phyloP scores from a whole-genome alignment of 1,140 invertebrate genomes.

The Aphaenogaster rudis region DNA sequence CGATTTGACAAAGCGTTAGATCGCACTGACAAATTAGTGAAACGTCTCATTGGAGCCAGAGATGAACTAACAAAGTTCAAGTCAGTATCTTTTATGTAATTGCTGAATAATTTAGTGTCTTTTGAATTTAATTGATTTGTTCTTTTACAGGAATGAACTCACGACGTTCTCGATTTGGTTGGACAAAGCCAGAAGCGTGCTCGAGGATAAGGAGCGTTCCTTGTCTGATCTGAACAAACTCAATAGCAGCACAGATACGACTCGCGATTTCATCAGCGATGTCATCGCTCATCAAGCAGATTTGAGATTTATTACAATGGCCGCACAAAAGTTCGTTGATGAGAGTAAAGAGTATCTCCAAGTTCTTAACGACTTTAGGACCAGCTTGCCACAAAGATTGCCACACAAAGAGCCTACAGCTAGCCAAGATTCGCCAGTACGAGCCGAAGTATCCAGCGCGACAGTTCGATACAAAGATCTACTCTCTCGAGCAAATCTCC shows the following conservation, averaged over 20 bases:
- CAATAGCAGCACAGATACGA: slow-evolving; percentile 91
- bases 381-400: slow-evolving; percentile 92
- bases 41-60: slow-evolving; percentile 92
- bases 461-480: slow-evolving; percentile 92
- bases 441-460: slow-evolving; percentile 91
- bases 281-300: slow-evolving; percentile 98
- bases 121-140: background rate
- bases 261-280: slow-evolving; percentile 96
- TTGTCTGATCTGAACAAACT: slow-evolving; percentile 93
- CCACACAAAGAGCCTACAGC: slow-evolving; percentile 91
- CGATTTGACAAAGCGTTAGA: slow-evolving; percentile 94
- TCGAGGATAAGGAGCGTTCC: slow-evolving; percentile 95
- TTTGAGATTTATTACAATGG: slow-evolving; percentile 97
- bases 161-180: slow-evolving; percentile 95
- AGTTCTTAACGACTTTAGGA: slow-evolving; percentile 94
- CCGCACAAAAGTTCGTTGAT: slow-evolving; percentile 97
- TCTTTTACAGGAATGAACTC: slow-evolving; percentile 89
- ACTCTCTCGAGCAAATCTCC: slow-evolving; percentile 92
- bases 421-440: slow-evolving; percentile 90
- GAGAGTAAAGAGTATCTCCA: slow-evolving; percentile 96
- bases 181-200: slow-evolving; percentile 91
- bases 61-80: slow-evolving; percentile 96
- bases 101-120: background rate
- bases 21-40: slow-evolving; percentile 92
- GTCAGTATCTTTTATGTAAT: slow-evolving; percentile 82